Base-by-base conservation (phyloP, 2,888 invertebrate genomes). In the Willowsia nigromaculata region DNA sequence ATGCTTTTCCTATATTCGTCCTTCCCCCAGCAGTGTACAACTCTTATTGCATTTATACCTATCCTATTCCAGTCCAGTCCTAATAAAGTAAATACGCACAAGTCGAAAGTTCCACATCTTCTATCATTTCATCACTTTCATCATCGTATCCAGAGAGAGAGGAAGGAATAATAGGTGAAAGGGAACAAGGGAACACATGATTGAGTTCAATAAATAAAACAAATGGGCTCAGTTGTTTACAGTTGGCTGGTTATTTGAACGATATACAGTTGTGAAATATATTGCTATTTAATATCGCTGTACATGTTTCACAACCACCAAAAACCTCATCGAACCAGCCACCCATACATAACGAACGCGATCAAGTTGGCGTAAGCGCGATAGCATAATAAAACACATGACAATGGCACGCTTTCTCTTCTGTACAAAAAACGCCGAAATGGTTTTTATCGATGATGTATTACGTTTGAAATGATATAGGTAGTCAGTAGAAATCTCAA, bases 201-300 rank as follows among this genome's bases (percentile, higher is more conserved):
- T 47, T 74, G 74, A 47, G 74, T 13, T 74, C 68, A 68, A 74
- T 74, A 74, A 71, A 74, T 74, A 47, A 27, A 74, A 27, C 74
- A 47, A 74, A 74, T 47, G 71, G n/a, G 68, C n/a, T 74, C 27
- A 7, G 47, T 74, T 74, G 74, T 74, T 74, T 74, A 74, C 47
- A 74, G 43, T 74, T 47, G 47, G 74, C n/a, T 47, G 47, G 74
- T 25, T 68, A 25, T 18, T 68, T 40, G 18, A 47, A 47, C 47
- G n/a, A 27, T 40, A 71, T 40, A 40, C 25, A 43, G 43, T n/a
- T 13, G 37, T 13, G 13, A 40, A 71, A 71, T 40, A 71, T 43
- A 22, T 22, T 71, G 22, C 22, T 71, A 11, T 18, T 40, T n/a
- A n/a, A n/a, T n/a, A n/a, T n/a, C n/a, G 43, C 43, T 43, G 9